A percentile compares a stretch with the other conserved stretches of the same genome.
Evolutionary conservation across 1,140 invertebrate species (phyloP).

Genomic region (Nephotettix cincticeps): DNA sequence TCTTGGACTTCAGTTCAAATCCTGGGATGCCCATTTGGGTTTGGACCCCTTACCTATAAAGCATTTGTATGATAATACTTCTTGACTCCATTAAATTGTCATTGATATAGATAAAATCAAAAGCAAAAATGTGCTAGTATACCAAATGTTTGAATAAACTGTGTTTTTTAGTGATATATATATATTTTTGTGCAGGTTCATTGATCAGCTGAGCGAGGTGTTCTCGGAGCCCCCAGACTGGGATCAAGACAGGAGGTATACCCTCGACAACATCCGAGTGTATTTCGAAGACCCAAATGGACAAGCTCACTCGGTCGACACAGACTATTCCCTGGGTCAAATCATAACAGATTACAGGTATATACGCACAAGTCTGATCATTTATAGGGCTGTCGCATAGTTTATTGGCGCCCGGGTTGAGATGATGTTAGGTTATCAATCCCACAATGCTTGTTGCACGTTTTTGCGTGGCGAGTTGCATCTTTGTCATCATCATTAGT

Average conservation of each 20-base stretch:
- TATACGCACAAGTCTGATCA: constrained; percentile 46
- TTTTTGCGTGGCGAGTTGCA: constrained; percentile 42
- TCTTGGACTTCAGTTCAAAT: too few relatives aligned
- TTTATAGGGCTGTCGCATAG: constrained; percentile 39
- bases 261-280: constrained; percentile 62
- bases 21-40: too few relatives aligned
- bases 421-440: constrained; percentile 2
- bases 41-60: too few relatives aligned
- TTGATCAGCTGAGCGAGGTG: constrained; percentile 68
- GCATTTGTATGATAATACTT: too few relatives aligned
- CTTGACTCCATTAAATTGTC: too few relatives aligned
- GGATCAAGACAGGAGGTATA: constrained; percentile 74
- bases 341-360: constrained; percentile 64
- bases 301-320: constrained; percentile 61
- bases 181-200: constrained; percentile 55
- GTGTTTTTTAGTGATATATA: too few relatives aligned
- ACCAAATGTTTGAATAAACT: too few relatives aligned
- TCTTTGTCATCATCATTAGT: too few relatives aligned
- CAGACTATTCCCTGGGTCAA: constrained; percentile 58
- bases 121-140: too few relatives aligned
- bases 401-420: constrained; percentile 44
- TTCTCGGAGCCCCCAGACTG: constrained; percentile 71
- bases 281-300: constrained; percentile 77
- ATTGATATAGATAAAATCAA: too few relatives aligned
- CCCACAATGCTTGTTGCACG: constrained; percentile 19